These are phyloP conservation scores for Drosophila bocki DNA, from an alignment of 1,140 invertebrate species.

Conservation along the genomic window DNA sequence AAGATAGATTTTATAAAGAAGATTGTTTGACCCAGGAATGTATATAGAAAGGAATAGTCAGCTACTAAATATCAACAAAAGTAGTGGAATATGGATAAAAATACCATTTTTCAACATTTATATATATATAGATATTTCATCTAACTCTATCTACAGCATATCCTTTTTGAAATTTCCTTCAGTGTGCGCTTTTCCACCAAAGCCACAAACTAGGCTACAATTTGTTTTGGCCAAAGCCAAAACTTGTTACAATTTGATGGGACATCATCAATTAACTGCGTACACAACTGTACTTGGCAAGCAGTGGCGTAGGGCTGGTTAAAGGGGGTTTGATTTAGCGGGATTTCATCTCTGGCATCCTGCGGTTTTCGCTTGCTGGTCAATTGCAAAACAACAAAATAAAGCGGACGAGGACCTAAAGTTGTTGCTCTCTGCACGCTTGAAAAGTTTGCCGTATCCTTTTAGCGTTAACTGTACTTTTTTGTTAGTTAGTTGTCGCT, in stretches of 20 bases:
- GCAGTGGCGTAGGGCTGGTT: neutral
- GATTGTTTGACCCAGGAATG: too few species aligned
- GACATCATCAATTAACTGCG: slow-evolving; percentile 54
- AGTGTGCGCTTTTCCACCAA: neutral
- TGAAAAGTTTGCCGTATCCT: slow-evolving; percentile 72
- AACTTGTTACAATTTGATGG: slow-evolving; percentile 53
- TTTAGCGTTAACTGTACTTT: slow-evolving; percentile 80
- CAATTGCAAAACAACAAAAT: slow-evolving; percentile 22
- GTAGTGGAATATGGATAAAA: too few species aligned
- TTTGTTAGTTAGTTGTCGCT: slow-evolving; percentile 63
- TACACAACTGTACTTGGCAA: slow-evolving; percentile 51
- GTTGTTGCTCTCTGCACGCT: slow-evolving; percentile 38
- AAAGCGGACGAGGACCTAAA: slow-evolving; percentile 18
- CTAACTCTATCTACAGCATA: too few species aligned
- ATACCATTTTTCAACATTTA: too few species aligned
- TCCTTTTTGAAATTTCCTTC: neutral
- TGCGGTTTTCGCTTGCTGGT: slow-evolving; percentile 32
- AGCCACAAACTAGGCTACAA: slow-evolving; percentile 37
- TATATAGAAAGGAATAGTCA: too few species aligned
- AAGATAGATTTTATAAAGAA: neutral
- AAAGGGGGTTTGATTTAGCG: neutral
- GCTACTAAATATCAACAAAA: too few species aligned
- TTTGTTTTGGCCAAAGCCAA: slow-evolving; percentile 43
- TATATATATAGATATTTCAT: too few species aligned
- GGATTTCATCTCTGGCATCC: slow-evolving; percentile 8